Evolutionary conservation across 2,113 vertebrate genomes (phyloP), one percentile per base, ranked within the genome.

Genomic region (Megalops atlanticus): DNA sequence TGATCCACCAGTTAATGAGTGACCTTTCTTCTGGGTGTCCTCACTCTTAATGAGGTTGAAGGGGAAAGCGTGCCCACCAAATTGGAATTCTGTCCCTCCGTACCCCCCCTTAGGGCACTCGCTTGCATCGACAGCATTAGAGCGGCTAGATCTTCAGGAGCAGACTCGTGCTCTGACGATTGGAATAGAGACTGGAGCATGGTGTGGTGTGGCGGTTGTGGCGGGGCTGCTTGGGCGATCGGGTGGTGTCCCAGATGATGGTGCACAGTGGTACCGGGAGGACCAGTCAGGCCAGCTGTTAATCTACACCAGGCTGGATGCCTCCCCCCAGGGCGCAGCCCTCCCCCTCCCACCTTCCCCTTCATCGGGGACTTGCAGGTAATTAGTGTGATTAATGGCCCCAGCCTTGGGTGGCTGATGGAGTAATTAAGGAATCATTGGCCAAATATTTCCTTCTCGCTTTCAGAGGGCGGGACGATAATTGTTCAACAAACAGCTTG

Each of bases 301-400:
- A 82, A 77, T n/a, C 52, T 24, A 72, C 72, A 38, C 16, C 36
- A 21, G 36, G 58, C 75, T 73, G 76, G 68, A 52, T 77, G 52
- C 79, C 72, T 21, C 80, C 33, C 68, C 71, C 74, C 80, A 86
- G 2, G 81, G 81, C 58, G 80, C 74, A 11, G 35, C 27, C 4
- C 12, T 21, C 15, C 5, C 47, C 49, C 49, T 41, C 38, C 27
- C 36, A 54, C 54, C 52, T 72, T 83, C 83, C 70, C 78, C 74
- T 82, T 52, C 76, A 76, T 81, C 78, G 81, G 14, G 77, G 79
- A 80, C 80, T 35, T 68, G 77, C 81, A 84, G 84, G 88, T 92
- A 91, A 91, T 91, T 87, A 90, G 86, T 84, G 80, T 88, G 88
- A 91, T 90, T 90, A 88, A 90, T 90, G 69, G 84, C 79, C 12